Percentiles rank a stretch among this genome's conserved stretches.
Evolutionary conservation across 2,888 invertebrate genomes (phyloP).

Genomic region (Teinopalpus imperialis): DNA sequence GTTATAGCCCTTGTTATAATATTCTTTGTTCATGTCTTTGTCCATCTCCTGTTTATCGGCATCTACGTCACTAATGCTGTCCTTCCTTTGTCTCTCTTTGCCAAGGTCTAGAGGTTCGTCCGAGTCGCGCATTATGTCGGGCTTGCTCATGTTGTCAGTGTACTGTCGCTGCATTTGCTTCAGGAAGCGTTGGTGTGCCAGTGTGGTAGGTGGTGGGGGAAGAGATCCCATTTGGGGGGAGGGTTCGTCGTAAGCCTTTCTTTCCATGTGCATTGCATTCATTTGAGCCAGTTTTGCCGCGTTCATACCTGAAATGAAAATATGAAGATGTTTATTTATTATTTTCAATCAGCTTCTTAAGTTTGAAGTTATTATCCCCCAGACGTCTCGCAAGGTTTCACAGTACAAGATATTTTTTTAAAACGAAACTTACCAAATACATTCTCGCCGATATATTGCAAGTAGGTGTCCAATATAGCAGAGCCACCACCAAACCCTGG

Average conservation of each 20-base stretch:
- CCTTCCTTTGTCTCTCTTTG: slow-evolving; percentile 48
- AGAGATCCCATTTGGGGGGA: slow-evolving; percentile 78
- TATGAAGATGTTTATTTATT: background rate
- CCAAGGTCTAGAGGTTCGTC: slow-evolving; percentile 78
- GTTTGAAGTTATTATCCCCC: too few species aligned
- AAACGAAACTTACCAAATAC: slow-evolving; percentile 82
- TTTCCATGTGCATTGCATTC: slow-evolving; percentile 82
- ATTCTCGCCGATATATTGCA: slow-evolving; percentile 94
- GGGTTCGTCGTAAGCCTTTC: slow-evolving; percentile 80
- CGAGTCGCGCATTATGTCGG: slow-evolving; percentile 78
- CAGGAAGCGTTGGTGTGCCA: slow-evolving; percentile 82
- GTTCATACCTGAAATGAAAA: slow-evolving; percentile 83
- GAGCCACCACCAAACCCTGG: slow-evolving; percentile 87
- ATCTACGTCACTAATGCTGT: slow-evolving; percentile 63
- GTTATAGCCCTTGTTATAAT: slow-evolving; percentile 57
- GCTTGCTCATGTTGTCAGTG: slow-evolving; percentile 78
- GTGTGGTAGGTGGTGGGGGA: slow-evolving; percentile 77
- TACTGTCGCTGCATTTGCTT: slow-evolving; percentile 85
- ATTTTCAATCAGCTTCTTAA: too few species aligned
- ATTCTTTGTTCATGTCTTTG: slow-evolving; percentile 61
- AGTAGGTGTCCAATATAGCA: slow-evolving; percentile 92
- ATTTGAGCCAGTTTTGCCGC: slow-evolving; percentile 90
- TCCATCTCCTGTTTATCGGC: slow-evolving; percentile 80
- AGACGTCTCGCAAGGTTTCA: too few species aligned
- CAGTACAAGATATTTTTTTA: background rate